Conservation (phyloP, 2,888 invertebrate genomes). For the Odontocolon sp. region DNA sequence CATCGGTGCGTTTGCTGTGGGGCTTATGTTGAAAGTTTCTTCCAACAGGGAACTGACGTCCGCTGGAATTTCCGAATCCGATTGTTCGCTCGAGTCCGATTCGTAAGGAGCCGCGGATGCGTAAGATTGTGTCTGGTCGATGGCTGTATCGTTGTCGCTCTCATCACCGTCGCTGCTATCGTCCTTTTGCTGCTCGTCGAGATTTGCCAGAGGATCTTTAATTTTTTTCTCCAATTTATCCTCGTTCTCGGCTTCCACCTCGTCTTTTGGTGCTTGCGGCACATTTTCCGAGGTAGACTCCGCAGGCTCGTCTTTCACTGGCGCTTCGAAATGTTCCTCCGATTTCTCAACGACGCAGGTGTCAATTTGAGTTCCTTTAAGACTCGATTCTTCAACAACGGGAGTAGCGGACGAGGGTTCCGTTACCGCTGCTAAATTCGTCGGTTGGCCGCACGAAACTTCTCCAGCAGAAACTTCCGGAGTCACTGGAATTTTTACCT, state of each 20-base stretch:
- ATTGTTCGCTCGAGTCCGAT: slow-evolving; percentile 75
- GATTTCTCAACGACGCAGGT: not conserved
- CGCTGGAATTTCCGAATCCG: slow-evolving; percentile 70
- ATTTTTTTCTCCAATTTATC: slow-evolving; percentile 64
- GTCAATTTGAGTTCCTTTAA: not conserved
- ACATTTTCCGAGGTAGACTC: not conserved
- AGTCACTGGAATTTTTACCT: not conserved
- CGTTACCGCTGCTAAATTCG: not conserved
- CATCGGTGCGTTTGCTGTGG: slow-evolving; percentile 73
- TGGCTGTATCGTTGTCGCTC: slow-evolving; percentile 65
- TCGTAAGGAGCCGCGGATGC: too few species aligned
- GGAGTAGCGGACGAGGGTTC: slow-evolving; percentile 23
- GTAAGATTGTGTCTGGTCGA: slow-evolving; percentile 46
- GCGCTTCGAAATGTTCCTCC: slow-evolving; percentile 31
- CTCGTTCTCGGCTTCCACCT: slow-evolving; percentile 40
- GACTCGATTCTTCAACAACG: slow-evolving; percentile 24
- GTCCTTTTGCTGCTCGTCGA: slow-evolving; percentile 60
- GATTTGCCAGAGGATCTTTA: slow-evolving; percentile 68
- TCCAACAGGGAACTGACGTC: slow-evolving; percentile 75
- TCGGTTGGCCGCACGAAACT: too few species aligned
- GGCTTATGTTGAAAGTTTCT: slow-evolving; percentile 70
- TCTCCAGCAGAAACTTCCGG: not conserved
- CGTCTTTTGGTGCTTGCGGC: not conserved
- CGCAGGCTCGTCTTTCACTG: slow-evolving; percentile 37
- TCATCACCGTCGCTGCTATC: slow-evolving; percentile 67